Conservation (phyloP, 2,113 vertebrate species). For the Mus pahari region DNA sequence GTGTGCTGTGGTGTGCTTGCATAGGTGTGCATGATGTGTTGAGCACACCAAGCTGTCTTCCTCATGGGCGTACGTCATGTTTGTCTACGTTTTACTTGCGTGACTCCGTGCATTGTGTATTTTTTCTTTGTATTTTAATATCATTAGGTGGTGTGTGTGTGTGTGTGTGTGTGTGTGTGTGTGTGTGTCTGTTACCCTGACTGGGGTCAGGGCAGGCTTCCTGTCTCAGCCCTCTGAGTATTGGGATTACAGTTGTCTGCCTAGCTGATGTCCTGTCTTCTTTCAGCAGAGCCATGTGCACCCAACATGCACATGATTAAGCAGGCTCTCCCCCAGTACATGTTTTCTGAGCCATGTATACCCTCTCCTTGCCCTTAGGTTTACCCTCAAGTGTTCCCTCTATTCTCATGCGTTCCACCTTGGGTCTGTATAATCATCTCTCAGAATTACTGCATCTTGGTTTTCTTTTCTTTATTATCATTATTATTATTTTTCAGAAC, state of each 20-base stretch:
- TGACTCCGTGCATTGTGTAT: not conserved
- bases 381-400: not conserved
- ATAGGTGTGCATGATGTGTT: not conserved
- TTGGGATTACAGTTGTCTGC: not conserved
- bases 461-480: not conserved
- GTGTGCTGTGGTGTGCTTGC: not conserved
- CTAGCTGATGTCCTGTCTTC: not conserved
- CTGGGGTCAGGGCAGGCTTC: not conserved
- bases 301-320: not conserved
- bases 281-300: not conserved
- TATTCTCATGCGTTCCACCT: not conserved
- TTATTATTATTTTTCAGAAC: not conserved
- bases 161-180: not conserved
- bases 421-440: not conserved
- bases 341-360: not conserved
- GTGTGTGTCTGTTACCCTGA: not conserved
- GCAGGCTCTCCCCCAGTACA: not conserved
- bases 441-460: not conserved
- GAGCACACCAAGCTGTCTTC: not conserved
- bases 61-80: not conserved
- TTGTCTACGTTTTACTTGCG: not conserved
- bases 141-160: not conserved
- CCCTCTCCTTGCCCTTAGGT: not conserved
- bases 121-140: not conserved
- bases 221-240: not conserved